Conservation (phyloP, 64 coral and sea anemone genomes). For the Exaiptasia diaphana region DNA sequence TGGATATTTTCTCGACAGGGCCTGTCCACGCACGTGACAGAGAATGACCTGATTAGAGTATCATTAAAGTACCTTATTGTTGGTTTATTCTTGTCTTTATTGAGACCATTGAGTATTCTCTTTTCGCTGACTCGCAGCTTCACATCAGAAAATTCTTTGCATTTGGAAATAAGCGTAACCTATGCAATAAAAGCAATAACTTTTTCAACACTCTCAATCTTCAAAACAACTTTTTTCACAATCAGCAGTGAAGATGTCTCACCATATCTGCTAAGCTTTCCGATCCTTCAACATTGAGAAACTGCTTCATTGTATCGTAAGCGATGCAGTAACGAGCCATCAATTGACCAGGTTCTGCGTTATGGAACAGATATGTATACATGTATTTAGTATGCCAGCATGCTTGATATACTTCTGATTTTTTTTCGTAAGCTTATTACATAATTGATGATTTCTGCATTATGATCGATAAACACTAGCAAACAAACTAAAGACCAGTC, state of each 20-base stretch:
- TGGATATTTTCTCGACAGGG: too few species aligned
- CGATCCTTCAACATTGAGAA: slow-evolving; percentile 65
- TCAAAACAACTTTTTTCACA: background rate
- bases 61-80: slow-evolving; percentile 95
- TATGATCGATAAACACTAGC: background rate
- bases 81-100: slow-evolving; percentile 88
- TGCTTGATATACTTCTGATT: too few species aligned
- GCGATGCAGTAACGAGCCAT: slow-evolving; percentile 97
- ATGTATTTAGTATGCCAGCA: too few species aligned
- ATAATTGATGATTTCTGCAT: too few species aligned
- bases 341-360: slow-evolving; percentile 74
- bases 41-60: too few species aligned
- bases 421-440: too few species aligned
- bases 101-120: slow-evolving; percentile 75
- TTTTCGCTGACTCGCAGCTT: slow-evolving; percentile 87
- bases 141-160: slow-evolving; percentile 89
- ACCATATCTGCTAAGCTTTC: slow-evolving; percentile 79
- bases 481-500: too few species aligned
- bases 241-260: background rate
- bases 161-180: slow-evolving; percentile 84
- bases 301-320: slow-evolving; percentile 90
- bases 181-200: background rate
- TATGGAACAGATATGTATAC: background rate
- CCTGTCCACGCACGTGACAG: too few species aligned
- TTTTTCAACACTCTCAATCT: background rate